Percentiles rank a stretch among this genome's conserved stretches.
Evolutionary conservation across 2,113 vertebrate genomes (phyloP).

Genomic region (Tamias sibiricus): DNA sequence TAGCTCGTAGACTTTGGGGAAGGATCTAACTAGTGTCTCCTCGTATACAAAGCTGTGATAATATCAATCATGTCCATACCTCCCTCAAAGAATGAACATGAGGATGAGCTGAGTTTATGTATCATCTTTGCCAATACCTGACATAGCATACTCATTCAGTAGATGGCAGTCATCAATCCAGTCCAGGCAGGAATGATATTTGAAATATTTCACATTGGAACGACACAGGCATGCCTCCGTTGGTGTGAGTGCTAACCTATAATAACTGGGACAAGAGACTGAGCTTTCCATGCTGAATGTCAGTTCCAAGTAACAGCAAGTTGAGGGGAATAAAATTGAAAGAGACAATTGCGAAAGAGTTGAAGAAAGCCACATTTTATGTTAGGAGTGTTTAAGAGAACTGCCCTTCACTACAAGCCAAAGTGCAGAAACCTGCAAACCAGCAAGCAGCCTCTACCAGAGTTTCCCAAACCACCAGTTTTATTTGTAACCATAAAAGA

Average conservation of each 20-base stretch:
- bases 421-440: not conserved
- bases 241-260: not conserved
- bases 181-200: not conserved
- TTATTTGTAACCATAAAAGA: not conserved
- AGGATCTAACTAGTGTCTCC: not conserved
- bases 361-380: not conserved
- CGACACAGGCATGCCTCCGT: not conserved
- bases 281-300: not conserved
- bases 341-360: not conserved
- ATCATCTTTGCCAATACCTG: not conserved
- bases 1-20: not conserved
- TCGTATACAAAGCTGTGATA: not conserved
- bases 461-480: not conserved
- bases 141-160: not conserved
- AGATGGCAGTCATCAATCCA: not conserved
- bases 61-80: not conserved
- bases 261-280: not conserved
- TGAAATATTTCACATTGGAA: not conserved
- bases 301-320: not conserved
- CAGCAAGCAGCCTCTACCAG: not conserved
- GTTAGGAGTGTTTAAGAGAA: not conserved
- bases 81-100: not conserved
- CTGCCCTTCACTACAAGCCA: not conserved
- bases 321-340: not conserved
- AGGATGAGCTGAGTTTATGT: not conserved